Conservation (phyloP, 2,888 invertebrate genomes). For the Saturnia japonica region DNA sequence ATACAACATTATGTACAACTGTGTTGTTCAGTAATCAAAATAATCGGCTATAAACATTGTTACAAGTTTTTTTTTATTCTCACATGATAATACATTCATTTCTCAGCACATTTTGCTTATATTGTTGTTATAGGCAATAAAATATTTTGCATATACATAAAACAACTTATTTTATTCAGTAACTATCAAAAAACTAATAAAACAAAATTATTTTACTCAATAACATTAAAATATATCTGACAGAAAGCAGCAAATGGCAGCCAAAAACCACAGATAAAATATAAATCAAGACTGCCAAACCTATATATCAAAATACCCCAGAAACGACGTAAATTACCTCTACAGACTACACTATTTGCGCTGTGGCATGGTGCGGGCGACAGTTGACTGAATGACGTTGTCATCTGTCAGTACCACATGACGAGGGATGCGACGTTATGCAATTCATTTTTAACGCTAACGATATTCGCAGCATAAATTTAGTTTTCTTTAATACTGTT, state of each 20-base stretch:
- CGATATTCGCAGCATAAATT: too few species aligned
- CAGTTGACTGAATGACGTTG: too few species aligned
- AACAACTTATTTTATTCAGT: conserved; percentile 37
- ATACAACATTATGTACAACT: conserved; percentile 22
- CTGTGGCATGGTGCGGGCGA: too few species aligned
- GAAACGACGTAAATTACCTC: neutral
- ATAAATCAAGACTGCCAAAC: conserved; percentile 11
- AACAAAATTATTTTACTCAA: conserved; percentile 57
- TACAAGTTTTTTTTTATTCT: conserved; percentile 44
- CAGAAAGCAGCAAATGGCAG: conserved; percentile 74
- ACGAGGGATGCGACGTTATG: too few species aligned
- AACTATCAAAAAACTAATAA: conserved; percentile 32
- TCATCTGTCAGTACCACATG: too few species aligned
- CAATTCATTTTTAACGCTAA: too few species aligned
- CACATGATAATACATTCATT: conserved; percentile 55
- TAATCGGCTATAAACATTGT: conserved; percentile 31
- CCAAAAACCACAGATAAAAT: conserved; percentile 42
- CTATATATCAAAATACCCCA: neutral
- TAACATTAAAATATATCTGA: conserved; percentile 76
- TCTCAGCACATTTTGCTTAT: conserved; percentile 47
- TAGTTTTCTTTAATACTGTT: too few species aligned
- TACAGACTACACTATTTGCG: too few species aligned
- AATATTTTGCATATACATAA: conserved; percentile 38
- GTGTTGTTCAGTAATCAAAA: conserved; percentile 27
- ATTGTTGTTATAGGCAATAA: conserved; percentile 34